Percentiles rank a stretch among this genome's conserved stretches.
phyloP scores from a whole-genome alignment of 2,113 vertebrate species.

The Pyxicephalus adspersus region DNA sequence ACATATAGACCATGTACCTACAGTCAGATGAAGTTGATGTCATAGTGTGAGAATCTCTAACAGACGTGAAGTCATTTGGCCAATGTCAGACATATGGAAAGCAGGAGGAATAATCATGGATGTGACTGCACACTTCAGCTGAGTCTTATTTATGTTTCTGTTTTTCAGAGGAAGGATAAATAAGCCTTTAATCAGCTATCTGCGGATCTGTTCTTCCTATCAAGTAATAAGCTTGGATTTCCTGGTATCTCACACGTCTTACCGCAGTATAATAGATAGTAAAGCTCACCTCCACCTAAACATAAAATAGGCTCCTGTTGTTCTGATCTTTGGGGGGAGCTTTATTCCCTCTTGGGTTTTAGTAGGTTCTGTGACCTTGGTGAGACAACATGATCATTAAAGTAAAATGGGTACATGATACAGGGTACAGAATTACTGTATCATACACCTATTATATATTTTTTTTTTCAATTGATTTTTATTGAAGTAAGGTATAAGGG shows the following conservation, averaged over 20 bases:
- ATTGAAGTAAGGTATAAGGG: too few species aligned
- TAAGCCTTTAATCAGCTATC: slow-evolving; percentile 41
- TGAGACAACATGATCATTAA: too few species aligned
- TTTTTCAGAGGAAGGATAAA: slow-evolving; percentile 34
- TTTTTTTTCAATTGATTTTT: too few species aligned
- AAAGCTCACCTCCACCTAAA: too few species aligned
- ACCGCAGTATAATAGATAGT: background rate
- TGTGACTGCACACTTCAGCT: slow-evolving; percentile 16
- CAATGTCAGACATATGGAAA: slow-evolving; percentile 42
- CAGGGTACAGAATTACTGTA: too few species aligned
- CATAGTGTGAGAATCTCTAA: slow-evolving; percentile 33
- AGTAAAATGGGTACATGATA: too few species aligned
- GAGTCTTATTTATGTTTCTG: slow-evolving; percentile 30
- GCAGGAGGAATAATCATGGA: slow-evolving; percentile 33
- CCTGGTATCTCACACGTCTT: background rate
- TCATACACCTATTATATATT: too few species aligned
- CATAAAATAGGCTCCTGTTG: too few species aligned
- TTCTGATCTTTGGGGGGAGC: too few species aligned
- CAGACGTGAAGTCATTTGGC: slow-evolving; percentile 34
- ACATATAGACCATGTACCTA: too few species aligned
- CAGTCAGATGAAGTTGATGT: slow-evolving; percentile 12
- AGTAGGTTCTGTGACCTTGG: too few species aligned
- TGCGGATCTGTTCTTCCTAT: background rate
- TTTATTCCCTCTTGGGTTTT: too few species aligned
- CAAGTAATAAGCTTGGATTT: background rate